phyloP scores from a whole-genome alignment of 2,113 vertebrate genomes.

The Microcebus lehilahytsara region DNA sequence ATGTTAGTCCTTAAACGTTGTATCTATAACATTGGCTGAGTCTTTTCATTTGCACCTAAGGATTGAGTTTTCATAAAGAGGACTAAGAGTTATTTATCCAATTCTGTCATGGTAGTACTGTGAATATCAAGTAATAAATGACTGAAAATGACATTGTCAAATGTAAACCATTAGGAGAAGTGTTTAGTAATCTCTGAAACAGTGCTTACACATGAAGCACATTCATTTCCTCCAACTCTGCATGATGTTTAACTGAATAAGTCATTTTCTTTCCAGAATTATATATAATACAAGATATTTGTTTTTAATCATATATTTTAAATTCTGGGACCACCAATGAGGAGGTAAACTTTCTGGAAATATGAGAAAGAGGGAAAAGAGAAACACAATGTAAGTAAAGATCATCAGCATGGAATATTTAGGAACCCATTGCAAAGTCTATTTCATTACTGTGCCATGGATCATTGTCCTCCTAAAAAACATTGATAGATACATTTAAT shows the following conservation, averaged over 20 bases:
- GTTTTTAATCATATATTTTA: constrained; percentile 3
- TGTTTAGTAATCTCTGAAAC: not conserved
- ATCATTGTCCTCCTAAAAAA: constrained; percentile 43
- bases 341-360: not conserved
- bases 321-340: not conserved
- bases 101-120: not conserved
- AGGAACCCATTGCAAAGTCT: not conserved
- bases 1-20: not conserved
- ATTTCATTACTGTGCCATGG: not conserved
- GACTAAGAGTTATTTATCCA: not conserved
- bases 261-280: not conserved
- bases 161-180: not conserved
- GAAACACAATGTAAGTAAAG: not conserved
- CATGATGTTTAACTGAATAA: not conserved
- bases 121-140: not conserved
- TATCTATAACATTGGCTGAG: not conserved
- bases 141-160: not conserved
- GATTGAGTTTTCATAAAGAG: not conserved
- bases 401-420: not conserved
- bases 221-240: not conserved
- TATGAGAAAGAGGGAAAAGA: not conserved
- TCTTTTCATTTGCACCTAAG: not conserved
- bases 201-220: not conserved
- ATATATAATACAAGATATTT: not conserved
- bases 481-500: constrained; percentile 47